These are phyloP conservation scores for Micronisus gabar DNA, from an alignment of 2,113 vertebrate genomes.

Conservation along the genomic window DNA sequence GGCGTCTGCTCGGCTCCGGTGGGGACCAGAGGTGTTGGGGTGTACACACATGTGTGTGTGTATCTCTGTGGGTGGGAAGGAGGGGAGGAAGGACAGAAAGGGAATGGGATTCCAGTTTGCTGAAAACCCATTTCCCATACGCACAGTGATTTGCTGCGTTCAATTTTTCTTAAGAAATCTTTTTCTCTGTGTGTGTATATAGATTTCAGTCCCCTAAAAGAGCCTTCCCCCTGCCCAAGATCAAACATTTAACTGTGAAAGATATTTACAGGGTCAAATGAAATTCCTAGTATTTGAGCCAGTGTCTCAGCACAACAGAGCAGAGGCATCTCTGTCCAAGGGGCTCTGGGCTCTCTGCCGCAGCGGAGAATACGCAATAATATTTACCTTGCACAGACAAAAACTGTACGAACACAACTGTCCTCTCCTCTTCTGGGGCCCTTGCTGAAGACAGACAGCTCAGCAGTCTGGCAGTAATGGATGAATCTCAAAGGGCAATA, in stretches of 20 bases:
- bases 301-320: neutral
- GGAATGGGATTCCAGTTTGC: neutral
- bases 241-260: neutral
- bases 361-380: neutral
- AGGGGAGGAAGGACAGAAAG: neutral
- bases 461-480: slow-evolving; percentile 10
- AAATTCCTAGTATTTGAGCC: neutral
- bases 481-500: slow-evolving; percentile 49
- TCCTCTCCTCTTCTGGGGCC: slow-evolving; percentile 1
- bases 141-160: neutral
- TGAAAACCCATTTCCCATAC: neutral
- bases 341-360: neutral
- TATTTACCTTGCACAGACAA: slow-evolving; percentile 29
- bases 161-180: neutral
- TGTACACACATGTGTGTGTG: rapidly evolving
- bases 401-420: neutral
- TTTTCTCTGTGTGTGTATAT: neutral
- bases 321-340: neutral
- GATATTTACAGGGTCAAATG: neutral
- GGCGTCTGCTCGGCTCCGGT: neutral
- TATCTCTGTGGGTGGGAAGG: neutral
- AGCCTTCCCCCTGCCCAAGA: rapidly evolving
- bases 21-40: neutral
- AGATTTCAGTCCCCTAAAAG: neutral
- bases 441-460: slow-evolving; percentile 20